These are phyloP conservation scores for Trichonephila clavipes DNA, from an alignment of 1,140 invertebrate species.

Conservation along the genomic window DNA sequence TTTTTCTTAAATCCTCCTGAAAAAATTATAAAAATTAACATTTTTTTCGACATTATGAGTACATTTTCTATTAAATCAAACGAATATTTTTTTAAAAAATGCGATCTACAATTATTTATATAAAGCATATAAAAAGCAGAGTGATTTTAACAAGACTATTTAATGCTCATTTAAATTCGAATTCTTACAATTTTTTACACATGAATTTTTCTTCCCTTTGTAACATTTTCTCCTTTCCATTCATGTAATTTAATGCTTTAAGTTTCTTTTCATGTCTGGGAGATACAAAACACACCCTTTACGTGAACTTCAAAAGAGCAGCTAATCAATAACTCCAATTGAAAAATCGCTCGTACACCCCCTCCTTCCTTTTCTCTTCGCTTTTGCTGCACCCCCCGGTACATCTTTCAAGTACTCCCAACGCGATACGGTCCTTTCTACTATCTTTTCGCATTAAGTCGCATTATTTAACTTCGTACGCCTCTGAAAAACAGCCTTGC, in stretches of 20 bases:
- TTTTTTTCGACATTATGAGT: too few relatives aligned
- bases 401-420: conserved; percentile 7
- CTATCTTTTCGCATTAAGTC: conserved; percentile 66
- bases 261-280: neutral
- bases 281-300: neutral
- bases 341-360: conserved; percentile 26
- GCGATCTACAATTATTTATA: too few relatives aligned
- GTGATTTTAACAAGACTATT: too few relatives aligned
- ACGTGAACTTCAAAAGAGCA: conserved; percentile 24
- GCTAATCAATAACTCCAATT: conserved; percentile 35
- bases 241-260: too few relatives aligned
- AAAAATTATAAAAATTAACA: too few relatives aligned
- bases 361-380: neutral
- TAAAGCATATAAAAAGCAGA: too few relatives aligned
- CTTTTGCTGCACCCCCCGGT: neutral
- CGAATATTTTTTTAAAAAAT: too few relatives aligned
- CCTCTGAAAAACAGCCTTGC: conserved; percentile 12
- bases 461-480: conserved; percentile 63
- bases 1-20: too few relatives aligned
- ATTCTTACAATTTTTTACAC: too few relatives aligned
- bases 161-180: too few relatives aligned
- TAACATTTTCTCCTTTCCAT: neutral
- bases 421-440: neutral
- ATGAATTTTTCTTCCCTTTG: neutral
- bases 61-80: too few relatives aligned